These are phyloP conservation scores for Hylaeus volcanicus DNA, from an alignment of 1,140 invertebrate species.

Conservation along the genomic window DNA sequence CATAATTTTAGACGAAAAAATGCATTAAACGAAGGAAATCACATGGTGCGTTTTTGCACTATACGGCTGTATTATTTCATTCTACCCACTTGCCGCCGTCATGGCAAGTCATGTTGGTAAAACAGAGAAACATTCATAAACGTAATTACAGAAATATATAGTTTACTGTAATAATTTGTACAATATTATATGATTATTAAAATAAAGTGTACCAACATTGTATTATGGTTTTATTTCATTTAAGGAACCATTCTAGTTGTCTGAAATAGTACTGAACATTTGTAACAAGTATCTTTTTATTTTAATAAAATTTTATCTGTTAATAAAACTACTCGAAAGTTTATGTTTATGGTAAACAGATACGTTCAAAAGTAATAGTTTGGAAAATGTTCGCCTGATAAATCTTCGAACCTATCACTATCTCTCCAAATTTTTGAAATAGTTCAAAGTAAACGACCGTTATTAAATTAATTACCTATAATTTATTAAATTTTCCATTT, in stretches of 20 bases:
- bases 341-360: no score
- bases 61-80: slow-evolving; percentile 77
- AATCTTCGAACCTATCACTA: no score
- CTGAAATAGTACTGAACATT: not conserved
- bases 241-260: not conserved
- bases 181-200: slow-evolving; percentile 79
- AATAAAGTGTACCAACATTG: slow-evolving; percentile 81
- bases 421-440: no score
- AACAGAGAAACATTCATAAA: slow-evolving; percentile 77
- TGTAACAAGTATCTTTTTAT: not conserved
- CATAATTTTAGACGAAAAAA: slow-evolving; percentile 72
- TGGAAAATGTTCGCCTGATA: no score
- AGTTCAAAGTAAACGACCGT: no score
- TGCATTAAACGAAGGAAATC: slow-evolving; percentile 56
- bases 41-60: slow-evolving; percentile 68
- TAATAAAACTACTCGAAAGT: not conserved
- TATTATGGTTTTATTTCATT: slow-evolving; percentile 63
- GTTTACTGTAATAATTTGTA: slow-evolving; percentile 81
- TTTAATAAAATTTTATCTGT: not conserved
- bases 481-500: no score
- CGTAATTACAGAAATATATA: slow-evolving; percentile 78
- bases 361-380: no score
- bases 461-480: no score
- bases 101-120: slow-evolving; percentile 76
- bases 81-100: slow-evolving; percentile 71